Base-by-base conservation (phyloP, 1,140 invertebrate genomes). In the Scaptomyza hsui region DNA sequence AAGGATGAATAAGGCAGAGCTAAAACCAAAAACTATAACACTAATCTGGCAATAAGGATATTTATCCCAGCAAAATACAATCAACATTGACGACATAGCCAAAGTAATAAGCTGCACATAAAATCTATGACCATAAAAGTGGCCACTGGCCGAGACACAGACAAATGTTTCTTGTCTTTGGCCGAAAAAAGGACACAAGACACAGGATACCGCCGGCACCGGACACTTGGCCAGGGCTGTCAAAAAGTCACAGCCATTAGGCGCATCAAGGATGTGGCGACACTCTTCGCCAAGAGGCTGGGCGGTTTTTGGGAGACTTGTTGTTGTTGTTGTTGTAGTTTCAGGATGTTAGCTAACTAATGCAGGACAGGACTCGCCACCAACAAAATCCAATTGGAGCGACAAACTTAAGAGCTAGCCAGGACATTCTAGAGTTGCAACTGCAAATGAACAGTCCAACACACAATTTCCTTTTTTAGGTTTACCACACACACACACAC, bases 241-340 rank as follows among this genome's bases (percentile, higher is more conserved):
- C 86, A 89, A 89, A 89, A 89, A 89, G 86, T 89, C 86, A 82
- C 65, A 86, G 57, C 86, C 86, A 89, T 89, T 89, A 89, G 80
- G 70, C 83, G 73, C 75, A 86, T 55, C 37, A 59, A 68, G 52
- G 45, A 68, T 45, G 39, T 18, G 24, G 24, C 32, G 29, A 32
- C 9, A 12, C 29, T 32, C 29, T 24, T 26, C 39, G 47, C 26
- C 39, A 12, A 49, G 29, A 7, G 24, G 37, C 15, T 44, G 4
- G 21, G 15, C 32, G n/a, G 4, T 37, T 37, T 37, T 12, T 29
- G 6, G 7, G 26, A 7, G 6, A 29, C n/a, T n/a, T n/a, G n/a
- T n/a, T n/a, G n/a, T n/a, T n/a, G n/a, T n/a, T n/a, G n/a, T n/a
- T n/a, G n/a, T n/a, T n/a, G 24, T 24, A 24, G 24, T 2, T 24